These are phyloP conservation scores for Belonocnema kinseyi DNA, from an alignment of 1,140 invertebrate genomes.

Conservation along the genomic window DNA sequence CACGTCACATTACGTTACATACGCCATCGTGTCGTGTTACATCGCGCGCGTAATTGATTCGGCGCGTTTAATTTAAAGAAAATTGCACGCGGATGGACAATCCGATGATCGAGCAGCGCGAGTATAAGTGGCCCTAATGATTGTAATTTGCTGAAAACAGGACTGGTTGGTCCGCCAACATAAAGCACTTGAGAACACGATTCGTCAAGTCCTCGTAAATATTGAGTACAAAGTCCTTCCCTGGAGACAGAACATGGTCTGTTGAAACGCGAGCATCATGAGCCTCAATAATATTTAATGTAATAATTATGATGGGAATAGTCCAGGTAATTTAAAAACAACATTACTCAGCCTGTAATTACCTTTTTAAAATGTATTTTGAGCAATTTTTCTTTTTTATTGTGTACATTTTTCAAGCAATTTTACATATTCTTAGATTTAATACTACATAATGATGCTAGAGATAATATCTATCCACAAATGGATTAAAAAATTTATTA, in stretches of 20 bases:
- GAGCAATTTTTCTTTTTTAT: too few relatives aligned
- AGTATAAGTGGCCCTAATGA: conserved; percentile 72
- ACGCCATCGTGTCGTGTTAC: conserved; percentile 52
- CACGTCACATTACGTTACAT: conserved; percentile 48
- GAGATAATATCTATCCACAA: too few relatives aligned
- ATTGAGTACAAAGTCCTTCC: background rate
- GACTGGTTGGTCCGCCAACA: conserved; percentile 60
- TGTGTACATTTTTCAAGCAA: too few relatives aligned
- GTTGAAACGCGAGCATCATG: background rate
- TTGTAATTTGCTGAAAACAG: conserved; percentile 72
- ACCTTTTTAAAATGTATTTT: too few relatives aligned
- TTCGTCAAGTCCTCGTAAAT: conserved; percentile 40
- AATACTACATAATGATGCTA: too few relatives aligned
- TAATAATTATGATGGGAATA: too few relatives aligned
- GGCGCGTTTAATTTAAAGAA: conserved; percentile 73
- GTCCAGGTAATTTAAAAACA: too few relatives aligned
- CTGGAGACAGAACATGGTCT: background rate
- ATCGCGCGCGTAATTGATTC: conserved; percentile 70
- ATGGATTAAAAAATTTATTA: too few relatives aligned
- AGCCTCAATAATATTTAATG: background rate
- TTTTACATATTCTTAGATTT: too few relatives aligned
- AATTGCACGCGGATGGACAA: conserved; percentile 67
- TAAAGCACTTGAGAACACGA: conserved; percentile 64
- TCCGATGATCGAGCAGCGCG: conserved; percentile 61
- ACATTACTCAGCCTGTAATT: too few relatives aligned